Conservation (phyloP, 2,888 invertebrate genomes). For the Eledona agricola region DNA sequence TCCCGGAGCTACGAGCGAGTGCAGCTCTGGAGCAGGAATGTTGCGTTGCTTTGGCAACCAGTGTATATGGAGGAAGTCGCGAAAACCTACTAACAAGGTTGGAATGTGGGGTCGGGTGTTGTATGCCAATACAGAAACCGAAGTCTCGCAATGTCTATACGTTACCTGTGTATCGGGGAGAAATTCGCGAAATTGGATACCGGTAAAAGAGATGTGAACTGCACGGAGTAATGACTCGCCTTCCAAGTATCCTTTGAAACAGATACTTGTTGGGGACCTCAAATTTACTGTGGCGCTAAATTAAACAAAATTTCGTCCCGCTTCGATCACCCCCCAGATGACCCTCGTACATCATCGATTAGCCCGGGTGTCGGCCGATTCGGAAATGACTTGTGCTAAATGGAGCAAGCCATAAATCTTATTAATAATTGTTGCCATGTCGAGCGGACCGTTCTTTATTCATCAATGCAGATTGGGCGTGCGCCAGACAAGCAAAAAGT, state of each 20-base stretch:
- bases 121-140: slow-evolving; percentile 24
- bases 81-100: slow-evolving; percentile 31
- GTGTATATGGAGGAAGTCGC: slow-evolving; percentile 27
- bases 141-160: slow-evolving; percentile 20
- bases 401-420: slow-evolving; percentile 49
- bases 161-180: slow-evolving; percentile 22
- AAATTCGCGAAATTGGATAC: slow-evolving; percentile 32
- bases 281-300: neutral
- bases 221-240: slow-evolving; percentile 28
- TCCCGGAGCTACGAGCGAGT: slow-evolving; percentile 23
- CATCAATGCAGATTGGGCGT: slow-evolving; percentile 47
- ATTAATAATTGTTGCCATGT: slow-evolving; percentile 47
- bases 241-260: slow-evolving; percentile 19
- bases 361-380: slow-evolving; percentile 34
- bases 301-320: slow-evolving; percentile 9
- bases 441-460: slow-evolving; percentile 42
- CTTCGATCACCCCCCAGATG: slow-evolving; percentile 7
- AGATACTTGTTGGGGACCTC: slow-evolving; percentile 8
- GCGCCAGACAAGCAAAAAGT: slow-evolving; percentile 42
- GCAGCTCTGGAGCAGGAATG: slow-evolving; percentile 29
- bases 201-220: slow-evolving; percentile 27
- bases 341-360: slow-evolving; percentile 41
- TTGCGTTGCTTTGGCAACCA: slow-evolving; percentile 33
- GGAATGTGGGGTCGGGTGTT: slow-evolving; percentile 20
- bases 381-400: slow-evolving; percentile 49